Conservation (phyloP, 1,140 invertebrate genomes). For the Pogonomyrmex californicus region DNA sequence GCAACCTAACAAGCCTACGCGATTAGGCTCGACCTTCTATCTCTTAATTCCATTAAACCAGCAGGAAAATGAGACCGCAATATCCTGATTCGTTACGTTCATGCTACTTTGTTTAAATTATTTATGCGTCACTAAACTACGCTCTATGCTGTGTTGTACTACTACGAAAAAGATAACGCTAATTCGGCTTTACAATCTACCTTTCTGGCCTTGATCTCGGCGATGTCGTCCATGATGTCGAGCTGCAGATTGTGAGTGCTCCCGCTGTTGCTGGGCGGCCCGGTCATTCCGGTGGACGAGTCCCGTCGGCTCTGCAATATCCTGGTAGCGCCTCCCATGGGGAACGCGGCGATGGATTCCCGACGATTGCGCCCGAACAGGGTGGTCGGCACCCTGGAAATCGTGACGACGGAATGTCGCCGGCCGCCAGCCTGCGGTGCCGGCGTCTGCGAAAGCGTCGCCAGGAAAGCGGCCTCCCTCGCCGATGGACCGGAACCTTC, state of each 20-base stretch:
- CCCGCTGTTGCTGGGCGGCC: slow-evolving; percentile 91
- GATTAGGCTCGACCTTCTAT: background rate
- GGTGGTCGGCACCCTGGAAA: slow-evolving; percentile 91
- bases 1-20: slow-evolving; percentile 24
- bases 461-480: slow-evolving; percentile 92
- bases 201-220: slow-evolving; percentile 91
- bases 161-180: background rate
- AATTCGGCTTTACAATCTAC: slow-evolving; percentile 78
- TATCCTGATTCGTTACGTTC: background rate
- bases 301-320: slow-evolving; percentile 86
- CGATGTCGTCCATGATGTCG: slow-evolving; percentile 95
- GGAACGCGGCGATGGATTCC: slow-evolving; percentile 93
- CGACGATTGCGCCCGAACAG: slow-evolving; percentile 92
- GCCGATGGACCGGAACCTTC: slow-evolving; percentile 90
- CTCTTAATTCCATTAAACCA: background rate
- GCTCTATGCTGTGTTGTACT: background rate
- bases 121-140: background rate
- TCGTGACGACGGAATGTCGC: slow-evolving; percentile 94
- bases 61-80: background rate
- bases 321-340: slow-evolving; percentile 84
- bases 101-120: background rate
- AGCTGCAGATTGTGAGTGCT: slow-evolving; percentile 93
- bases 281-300: slow-evolving; percentile 85
- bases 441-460: slow-evolving; percentile 91
- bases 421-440: slow-evolving; percentile 91